phyloP scores from a whole-genome alignment of 2,888 invertebrate genomes.

The Euzetes globulus region DNA sequence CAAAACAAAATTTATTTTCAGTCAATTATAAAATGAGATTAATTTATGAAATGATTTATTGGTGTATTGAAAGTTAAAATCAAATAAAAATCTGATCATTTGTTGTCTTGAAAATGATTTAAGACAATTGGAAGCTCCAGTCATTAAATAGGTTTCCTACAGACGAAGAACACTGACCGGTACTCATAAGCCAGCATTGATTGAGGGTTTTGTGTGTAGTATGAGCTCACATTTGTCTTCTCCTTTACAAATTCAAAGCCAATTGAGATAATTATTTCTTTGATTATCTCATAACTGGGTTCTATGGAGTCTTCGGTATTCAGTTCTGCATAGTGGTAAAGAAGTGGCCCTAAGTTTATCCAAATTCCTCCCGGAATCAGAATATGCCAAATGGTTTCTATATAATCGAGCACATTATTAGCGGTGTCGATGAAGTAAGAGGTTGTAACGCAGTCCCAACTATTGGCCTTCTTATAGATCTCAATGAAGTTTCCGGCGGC shows the following conservation, averaged over 20 bases:
- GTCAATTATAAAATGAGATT: too few species aligned
- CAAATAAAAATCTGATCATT: too few species aligned
- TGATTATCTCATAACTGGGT: slow-evolving; percentile 76
- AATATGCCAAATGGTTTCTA: slow-evolving; percentile 82
- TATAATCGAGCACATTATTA: slow-evolving; percentile 86
- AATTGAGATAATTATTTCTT: slow-evolving; percentile 66
- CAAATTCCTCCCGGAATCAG: slow-evolving; percentile 65
- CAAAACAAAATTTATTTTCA: too few species aligned
- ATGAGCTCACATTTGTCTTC: slow-evolving; percentile 67
- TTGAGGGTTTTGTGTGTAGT: slow-evolving; percentile 82
- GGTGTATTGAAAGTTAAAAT: too few species aligned
- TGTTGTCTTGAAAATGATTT: not conserved
- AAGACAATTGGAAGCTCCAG: not conserved
- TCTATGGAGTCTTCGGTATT: slow-evolving; percentile 81
- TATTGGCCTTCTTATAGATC: slow-evolving; percentile 56
- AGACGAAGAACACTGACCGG: slow-evolving; percentile 84
- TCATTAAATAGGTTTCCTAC: slow-evolving; percentile 60
- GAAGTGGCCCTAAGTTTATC: slow-evolving; percentile 61
- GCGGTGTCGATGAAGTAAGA: slow-evolving; percentile 99
- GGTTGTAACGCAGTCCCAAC: slow-evolving; percentile 87
- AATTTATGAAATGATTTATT: too few species aligned
- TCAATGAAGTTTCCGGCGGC: slow-evolving; percentile 94
- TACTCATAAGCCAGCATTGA: slow-evolving; percentile 91
- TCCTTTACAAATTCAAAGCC: slow-evolving; percentile 64
- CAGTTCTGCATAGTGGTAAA: slow-evolving; percentile 80